Percentiles rank a stretch among this genome's conserved stretches.
Conservation (phyloP, 2,888 invertebrate genomes). For the Rugalucina vietnamica region DNA sequence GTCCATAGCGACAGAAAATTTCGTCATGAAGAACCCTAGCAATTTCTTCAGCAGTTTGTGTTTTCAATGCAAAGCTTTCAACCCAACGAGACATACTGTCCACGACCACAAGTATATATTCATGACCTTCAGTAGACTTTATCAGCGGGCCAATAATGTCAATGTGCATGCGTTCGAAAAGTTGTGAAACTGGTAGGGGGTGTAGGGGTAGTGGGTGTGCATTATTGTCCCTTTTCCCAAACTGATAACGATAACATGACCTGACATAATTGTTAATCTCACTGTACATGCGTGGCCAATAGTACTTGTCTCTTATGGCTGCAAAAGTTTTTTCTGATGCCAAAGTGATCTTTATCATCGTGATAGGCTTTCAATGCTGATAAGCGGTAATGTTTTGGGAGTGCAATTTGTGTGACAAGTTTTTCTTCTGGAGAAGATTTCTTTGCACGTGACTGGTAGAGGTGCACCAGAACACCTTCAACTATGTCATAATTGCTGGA, state of each 20-base stretch:
- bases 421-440: not conserved
- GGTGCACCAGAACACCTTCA: slow-evolving; percentile 23
- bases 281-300: no score
- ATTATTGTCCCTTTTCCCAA: slow-evolving; percentile 36
- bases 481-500: slow-evolving; percentile 9
- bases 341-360: no score
- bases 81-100: slow-evolving; percentile 41
- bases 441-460: not conserved
- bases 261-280: no score
- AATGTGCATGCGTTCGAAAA: slow-evolving; percentile 46
- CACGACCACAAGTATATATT: slow-evolving; percentile 44
- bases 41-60: slow-evolving; percentile 36
- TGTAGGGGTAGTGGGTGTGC: slow-evolving; percentile 30
- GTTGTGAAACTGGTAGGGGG: slow-evolving; percentile 40
- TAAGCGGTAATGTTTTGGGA: no score
- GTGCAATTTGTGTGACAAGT: not conserved
- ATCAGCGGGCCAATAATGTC: slow-evolving; percentile 51
- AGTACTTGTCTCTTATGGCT: not conserved
- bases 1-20: slow-evolving; percentile 39
- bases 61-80: slow-evolving; percentile 39
- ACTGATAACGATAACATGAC: slow-evolving; percentile 46
- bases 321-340: not conserved
- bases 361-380: no score
- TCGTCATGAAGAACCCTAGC: slow-evolving; percentile 29
- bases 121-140: slow-evolving; percentile 44